Conservation (phyloP, 1,140 invertebrate species). For the Pinna nobilis region DNA sequence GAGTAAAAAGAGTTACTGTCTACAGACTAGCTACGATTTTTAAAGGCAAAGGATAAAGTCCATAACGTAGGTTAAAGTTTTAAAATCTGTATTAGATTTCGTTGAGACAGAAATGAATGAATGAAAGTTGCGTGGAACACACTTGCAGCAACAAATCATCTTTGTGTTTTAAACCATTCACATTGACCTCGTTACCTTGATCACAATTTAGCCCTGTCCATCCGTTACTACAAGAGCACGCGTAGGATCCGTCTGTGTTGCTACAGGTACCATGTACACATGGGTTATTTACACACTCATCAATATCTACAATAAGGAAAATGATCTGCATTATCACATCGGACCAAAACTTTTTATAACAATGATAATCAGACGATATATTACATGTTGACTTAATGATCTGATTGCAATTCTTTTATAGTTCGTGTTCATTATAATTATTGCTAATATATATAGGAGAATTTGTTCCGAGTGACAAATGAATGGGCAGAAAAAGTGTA, state of each 20-base stretch:
- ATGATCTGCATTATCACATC: neutral
- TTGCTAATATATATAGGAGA: no score
- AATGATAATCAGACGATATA: neutral
- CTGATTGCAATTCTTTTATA: no score
- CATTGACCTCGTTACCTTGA: neutral
- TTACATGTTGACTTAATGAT: neutral
- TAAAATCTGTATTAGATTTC: neutral
- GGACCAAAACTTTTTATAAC: no score
- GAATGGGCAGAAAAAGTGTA: no score
- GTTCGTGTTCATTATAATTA: no score
- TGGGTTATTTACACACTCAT: conserved; percentile 21
- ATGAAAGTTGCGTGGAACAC: neutral
- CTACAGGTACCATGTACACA: conserved; percentile 29
- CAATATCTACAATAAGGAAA: conserved; percentile 15
- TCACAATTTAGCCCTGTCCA: conserved; percentile 6
- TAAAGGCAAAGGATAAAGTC: neutral
- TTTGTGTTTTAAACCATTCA: neutral
- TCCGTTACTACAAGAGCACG: conserved; percentile 9
- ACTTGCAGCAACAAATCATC: neutral
- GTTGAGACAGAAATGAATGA: neutral
- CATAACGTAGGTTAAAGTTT: conserved; percentile 3
- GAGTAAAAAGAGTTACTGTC: conserved; percentile 19
- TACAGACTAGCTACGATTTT: conserved; percentile 15
- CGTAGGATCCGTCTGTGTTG: conserved; percentile 1
- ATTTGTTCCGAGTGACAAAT: no score